Conservation (phyloP, 2,797 vertebrate genomes). For the Pipistrellus pipistrellus region DNA sequence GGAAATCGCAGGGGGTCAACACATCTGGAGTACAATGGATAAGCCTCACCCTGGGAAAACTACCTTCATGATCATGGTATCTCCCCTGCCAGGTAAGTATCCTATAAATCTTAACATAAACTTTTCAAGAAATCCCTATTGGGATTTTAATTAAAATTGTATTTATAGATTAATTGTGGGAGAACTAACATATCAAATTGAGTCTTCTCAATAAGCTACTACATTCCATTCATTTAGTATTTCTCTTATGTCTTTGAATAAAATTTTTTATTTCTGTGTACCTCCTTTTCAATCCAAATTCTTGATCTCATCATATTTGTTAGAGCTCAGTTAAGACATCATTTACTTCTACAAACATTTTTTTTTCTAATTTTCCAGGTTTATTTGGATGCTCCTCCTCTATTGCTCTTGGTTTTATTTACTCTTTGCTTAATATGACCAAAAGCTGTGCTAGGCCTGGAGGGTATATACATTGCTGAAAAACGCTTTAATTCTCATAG, state of each 20-base stretch:
- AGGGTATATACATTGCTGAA: neutral
- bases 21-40: too few relatives aligned
- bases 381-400: neutral
- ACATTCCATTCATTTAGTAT: slow-evolving; percentile 24
- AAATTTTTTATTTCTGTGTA: slow-evolving; percentile 45
- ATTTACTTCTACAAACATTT: slow-evolving; percentile 45
- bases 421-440: slow-evolving; percentile 33
- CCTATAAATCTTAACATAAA: slow-evolving; percentile 49
- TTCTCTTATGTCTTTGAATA: slow-evolving; percentile 56
- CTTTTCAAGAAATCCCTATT: slow-evolving; percentile 14
- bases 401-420: slow-evolving; percentile 28
- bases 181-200: slow-evolving; percentile 28
- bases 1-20: too few relatives aligned
- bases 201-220: slow-evolving; percentile 16
- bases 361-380: slow-evolving; percentile 49
- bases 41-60: too few relatives aligned
- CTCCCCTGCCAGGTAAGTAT: too few relatives aligned
- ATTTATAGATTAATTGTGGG: slow-evolving; percentile 57
- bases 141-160: slow-evolving; percentile 34
- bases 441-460: slow-evolving; percentile 30
- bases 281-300: slow-evolving; percentile 48
- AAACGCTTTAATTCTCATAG: slow-evolving; percentile 58
- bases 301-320: slow-evolving; percentile 9
- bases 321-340: slow-evolving; percentile 57
- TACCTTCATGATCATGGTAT: too few relatives aligned